Percentiles rank a stretch among this genome's conserved stretches.
Evolutionary conservation across 2,888 invertebrate species (phyloP).

Genomic region (Macrosoma leucophasiata): DNA sequence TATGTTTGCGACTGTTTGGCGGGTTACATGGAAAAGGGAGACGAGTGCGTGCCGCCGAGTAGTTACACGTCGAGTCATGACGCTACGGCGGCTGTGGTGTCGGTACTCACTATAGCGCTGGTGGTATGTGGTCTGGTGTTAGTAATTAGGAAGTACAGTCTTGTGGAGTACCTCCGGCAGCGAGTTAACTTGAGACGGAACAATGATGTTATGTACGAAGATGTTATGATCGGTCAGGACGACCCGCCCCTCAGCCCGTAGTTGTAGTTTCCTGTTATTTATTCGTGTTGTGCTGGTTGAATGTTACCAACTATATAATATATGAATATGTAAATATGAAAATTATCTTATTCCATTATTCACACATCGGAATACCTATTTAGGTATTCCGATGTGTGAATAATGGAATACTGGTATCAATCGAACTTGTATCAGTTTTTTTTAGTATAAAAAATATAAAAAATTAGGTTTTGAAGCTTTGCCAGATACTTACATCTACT

Average conservation of each 20-base stretch:
- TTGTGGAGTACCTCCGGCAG: conserved; percentile 56
- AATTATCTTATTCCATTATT: too few relatives aligned
- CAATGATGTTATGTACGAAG: conserved; percentile 67
- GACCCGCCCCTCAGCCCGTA: conserved; percentile 68
- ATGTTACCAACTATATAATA: conserved; percentile 5
- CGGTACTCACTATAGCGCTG: conserved; percentile 57
- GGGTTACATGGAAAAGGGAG: conserved; percentile 41
- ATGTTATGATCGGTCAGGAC: conserved; percentile 73
- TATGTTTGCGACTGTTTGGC: conserved; percentile 44
- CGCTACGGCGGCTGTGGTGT: conserved; percentile 48
- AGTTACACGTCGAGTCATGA: conserved; percentile 31
- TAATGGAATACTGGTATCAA: too few relatives aligned
- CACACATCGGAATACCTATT: too few relatives aligned
- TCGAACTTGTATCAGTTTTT: too few relatives aligned
- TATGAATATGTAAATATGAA: too few relatives aligned
- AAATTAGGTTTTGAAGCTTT: too few relatives aligned
- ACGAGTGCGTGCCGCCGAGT: conserved; percentile 37
- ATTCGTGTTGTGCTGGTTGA: conserved; percentile 20
- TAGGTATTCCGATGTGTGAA: too few relatives aligned
- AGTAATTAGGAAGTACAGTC: conserved; percentile 62
- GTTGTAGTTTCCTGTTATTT: conserved; percentile 27
- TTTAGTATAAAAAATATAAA: too few relatives aligned
- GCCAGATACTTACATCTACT: too few relatives aligned
- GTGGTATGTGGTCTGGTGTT: conserved; percentile 53
- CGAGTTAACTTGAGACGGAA: conserved; percentile 55